Conservation (phyloP, 1,140 invertebrate species). For the Colletes latitarsis region DNA sequence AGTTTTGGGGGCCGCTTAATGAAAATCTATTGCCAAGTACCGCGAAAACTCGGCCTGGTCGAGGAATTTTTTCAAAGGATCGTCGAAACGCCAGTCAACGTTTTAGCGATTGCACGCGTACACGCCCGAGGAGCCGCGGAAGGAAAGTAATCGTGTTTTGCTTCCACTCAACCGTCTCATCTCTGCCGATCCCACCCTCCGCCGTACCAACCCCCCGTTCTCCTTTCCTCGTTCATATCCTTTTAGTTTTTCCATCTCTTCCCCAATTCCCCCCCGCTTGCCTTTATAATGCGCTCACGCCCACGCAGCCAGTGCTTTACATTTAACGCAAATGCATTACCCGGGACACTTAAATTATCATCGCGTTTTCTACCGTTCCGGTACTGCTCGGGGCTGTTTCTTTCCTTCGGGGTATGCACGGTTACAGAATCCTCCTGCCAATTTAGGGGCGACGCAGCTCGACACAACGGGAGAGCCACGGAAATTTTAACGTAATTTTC, state of each 20-base stretch:
- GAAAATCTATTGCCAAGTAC: background rate
- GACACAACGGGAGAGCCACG: too few relatives aligned
- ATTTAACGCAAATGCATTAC: constrained; percentile 50
- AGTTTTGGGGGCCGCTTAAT: background rate
- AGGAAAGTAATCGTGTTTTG: constrained; percentile 49
- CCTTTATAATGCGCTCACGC: constrained; percentile 15
- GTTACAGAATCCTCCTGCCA: too few relatives aligned
- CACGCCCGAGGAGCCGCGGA: background rate
- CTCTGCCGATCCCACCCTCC: background rate
- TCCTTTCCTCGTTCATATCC: background rate
- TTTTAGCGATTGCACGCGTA: constrained; percentile 19
- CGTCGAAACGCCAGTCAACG: background rate
- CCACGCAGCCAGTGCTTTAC: background rate
- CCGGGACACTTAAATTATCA: constrained; percentile 49
- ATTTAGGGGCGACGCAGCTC: too few relatives aligned
- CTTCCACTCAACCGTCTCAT: constrained; percentile 11
- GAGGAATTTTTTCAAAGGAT: constrained; percentile 10
- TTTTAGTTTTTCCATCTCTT: background rate
- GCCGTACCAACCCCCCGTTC: background rate
- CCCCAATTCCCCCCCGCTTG: background rate
- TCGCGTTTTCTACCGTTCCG: constrained; percentile 10
- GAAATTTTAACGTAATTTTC: too few relatives aligned
- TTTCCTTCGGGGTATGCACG: background rate
- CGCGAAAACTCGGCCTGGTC: background rate
- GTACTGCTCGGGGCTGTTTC: background rate